Base-by-base conservation (phyloP, 2,113 vertebrate genomes). In the Rhabdornis inornatus region DNA sequence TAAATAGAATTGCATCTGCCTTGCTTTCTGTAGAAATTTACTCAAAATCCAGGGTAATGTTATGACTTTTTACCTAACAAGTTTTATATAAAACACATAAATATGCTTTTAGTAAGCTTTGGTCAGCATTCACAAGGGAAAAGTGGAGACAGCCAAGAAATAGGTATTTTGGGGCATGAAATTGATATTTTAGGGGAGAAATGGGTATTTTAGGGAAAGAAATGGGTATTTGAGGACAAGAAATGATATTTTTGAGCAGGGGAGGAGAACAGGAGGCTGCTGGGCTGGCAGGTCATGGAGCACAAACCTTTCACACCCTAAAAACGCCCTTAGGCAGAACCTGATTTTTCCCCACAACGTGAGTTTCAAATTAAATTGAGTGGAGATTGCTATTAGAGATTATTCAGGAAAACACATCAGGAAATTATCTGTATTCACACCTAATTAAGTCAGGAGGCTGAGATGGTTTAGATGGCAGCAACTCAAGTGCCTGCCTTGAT, bases 11-110 rank as follows among this genome's bases (percentile, higher is more conserved):
- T 50, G 4, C 15, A 50, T 33, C 57, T 40, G 11, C 37, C 18
- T 66, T 27, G 9, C 4, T 89, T 66, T 30, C 30, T 3, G 1
- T 33, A 44, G 44, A 44, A 80, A 77, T 53, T 2, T 49, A 9
- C 18, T 66, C 16, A 52, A 79, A 61, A 24, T 42, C 10, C 8
- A 24, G 23, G 10, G 7, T 60, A 7, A 31, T 28, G 7, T 35
- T 27, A 9, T 0, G 2, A 6, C 9, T 44, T 42, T 71, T 55
- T 35, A 50, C 22, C 47, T 16, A 22, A 11, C 2, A 39, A 25
- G 9, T 45, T 65, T 47, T 19, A 17, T 80, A 22, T 50, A 30
- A 80, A 66, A 47, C 24, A 52, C 2, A 5, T n/a, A 45, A 79
- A 57, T 50, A 22, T 4, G 11, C 2, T 19, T 83, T 75, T 61